These are phyloP conservation scores for Acanthosepion esculentum DNA, from an alignment of 2,888 invertebrate genomes.

Conservation along the genomic window DNA sequence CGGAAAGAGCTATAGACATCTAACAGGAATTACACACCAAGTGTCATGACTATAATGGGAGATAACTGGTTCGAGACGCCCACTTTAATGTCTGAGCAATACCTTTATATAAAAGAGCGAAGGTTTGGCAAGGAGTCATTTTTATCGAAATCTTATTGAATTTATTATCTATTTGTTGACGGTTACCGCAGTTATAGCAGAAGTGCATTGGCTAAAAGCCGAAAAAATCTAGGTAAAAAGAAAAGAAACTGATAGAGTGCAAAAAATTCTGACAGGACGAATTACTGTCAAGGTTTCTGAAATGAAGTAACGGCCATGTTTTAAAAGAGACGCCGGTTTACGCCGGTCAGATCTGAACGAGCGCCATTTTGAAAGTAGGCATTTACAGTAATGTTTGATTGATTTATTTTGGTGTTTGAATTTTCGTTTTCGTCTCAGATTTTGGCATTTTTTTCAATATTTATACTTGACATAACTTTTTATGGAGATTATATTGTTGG, in stretches of 20 bases:
- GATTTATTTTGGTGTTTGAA: not conserved
- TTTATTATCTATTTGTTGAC: not conserved
- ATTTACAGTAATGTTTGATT: not conserved
- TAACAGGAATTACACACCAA: too few species aligned
- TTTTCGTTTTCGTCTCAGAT: not conserved
- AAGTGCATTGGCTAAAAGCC: not conserved
- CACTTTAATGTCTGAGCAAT: too few species aligned
- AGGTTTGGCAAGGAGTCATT: not conserved
- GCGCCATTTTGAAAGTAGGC: not conserved
- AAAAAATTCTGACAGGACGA: not conserved
- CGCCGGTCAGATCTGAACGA: not conserved
- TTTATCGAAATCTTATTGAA: conserved; percentile 16
- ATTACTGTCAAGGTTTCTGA: not conserved
- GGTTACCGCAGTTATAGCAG: not conserved
- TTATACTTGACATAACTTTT: not conserved
- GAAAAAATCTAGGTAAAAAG: not conserved
- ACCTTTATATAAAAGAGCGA: too few species aligned
- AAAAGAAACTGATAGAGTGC: not conserved
- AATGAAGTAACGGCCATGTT: not conserved
- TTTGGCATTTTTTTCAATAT: not conserved
- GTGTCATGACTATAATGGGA: too few species aligned
- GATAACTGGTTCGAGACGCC: too few species aligned
- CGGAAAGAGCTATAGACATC: too few species aligned
- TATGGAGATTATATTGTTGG: not conserved
- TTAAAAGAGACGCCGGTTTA: not conserved